These are phyloP conservation scores for Platanista minor DNA, from an alignment of 2,113 vertebrate species.

Conservation along the genomic window DNA sequence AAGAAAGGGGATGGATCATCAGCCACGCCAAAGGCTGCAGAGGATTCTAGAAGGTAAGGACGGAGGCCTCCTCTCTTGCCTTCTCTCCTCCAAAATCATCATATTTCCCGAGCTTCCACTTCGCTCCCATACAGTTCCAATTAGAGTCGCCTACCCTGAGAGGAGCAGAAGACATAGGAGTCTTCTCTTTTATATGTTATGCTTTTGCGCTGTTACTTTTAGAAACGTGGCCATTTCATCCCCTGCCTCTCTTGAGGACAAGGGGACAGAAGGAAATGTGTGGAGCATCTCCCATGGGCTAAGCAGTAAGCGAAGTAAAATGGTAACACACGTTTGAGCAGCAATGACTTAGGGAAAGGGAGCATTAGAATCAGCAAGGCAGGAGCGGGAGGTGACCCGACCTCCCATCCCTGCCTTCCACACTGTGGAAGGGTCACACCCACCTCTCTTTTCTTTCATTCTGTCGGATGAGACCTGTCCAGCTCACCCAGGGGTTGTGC, in stretches of 20 bases:
- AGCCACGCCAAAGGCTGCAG: neutral
- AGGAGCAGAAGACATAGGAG: neutral
- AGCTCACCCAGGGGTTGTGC: neutral
- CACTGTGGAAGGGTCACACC: fast-evolving
- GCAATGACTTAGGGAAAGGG: neutral
- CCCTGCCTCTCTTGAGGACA: neutral
- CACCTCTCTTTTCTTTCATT: neutral
- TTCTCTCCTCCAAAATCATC: neutral
- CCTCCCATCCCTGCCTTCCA: neutral
- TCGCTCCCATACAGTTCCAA: neutral
- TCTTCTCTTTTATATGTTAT: neutral
- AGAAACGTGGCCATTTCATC: neutral
- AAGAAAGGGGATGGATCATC: neutral
- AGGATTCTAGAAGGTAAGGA: neutral
- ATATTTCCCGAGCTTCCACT: neutral
- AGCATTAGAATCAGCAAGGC: neutral
- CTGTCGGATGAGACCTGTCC: neutral
- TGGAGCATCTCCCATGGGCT: fast-evolving
- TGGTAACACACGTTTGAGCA: neutral
- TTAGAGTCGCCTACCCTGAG: neutral
- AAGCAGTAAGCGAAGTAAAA: neutral
- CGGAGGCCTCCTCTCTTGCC: neutral
- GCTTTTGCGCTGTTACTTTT: neutral
- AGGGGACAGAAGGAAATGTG: neutral
- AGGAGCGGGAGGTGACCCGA: neutral